These are phyloP conservation scores for Pachymerium ferrugineum DNA, from an alignment of 2,888 invertebrate genomes.

Conservation along the genomic window DNA sequence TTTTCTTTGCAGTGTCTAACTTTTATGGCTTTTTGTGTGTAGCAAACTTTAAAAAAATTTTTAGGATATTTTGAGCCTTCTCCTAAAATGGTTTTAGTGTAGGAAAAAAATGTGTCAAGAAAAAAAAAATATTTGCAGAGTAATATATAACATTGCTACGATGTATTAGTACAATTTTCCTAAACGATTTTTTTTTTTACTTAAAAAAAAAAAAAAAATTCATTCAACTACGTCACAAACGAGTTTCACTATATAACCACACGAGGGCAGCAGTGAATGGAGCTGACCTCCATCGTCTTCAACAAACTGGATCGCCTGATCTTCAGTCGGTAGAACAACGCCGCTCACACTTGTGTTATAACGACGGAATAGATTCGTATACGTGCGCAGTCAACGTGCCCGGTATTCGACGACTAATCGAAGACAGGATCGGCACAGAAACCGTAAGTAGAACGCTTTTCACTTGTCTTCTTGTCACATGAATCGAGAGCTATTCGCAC, in stretches of 20 bases:
- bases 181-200: too few relatives aligned
- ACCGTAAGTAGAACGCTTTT: not conserved
- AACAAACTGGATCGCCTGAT: not conserved
- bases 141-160: too few relatives aligned
- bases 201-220: not conserved
- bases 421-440: not conserved
- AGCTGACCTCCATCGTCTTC: slow-evolving; percentile 10
- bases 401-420: not conserved
- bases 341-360: not conserved
- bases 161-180: too few relatives aligned
- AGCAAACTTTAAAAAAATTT: too few relatives aligned
- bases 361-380: slow-evolving; percentile 1
- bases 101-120: too few relatives aligned
- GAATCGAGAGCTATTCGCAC: not conserved
- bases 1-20: not conserved
- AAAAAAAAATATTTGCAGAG: too few relatives aligned
- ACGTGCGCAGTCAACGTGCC: not conserved
- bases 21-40: too few relatives aligned
- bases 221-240: not conserved
- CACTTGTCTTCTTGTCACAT: not conserved
- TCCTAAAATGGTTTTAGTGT: too few relatives aligned
- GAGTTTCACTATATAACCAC: not conserved
- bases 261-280: slow-evolving; percentile 18
- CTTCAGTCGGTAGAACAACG: slow-evolving; percentile 10
- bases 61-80: too few relatives aligned